Conservation (phyloP, 2,888 invertebrate genomes). For the Himalopsyche tibetana region DNA sequence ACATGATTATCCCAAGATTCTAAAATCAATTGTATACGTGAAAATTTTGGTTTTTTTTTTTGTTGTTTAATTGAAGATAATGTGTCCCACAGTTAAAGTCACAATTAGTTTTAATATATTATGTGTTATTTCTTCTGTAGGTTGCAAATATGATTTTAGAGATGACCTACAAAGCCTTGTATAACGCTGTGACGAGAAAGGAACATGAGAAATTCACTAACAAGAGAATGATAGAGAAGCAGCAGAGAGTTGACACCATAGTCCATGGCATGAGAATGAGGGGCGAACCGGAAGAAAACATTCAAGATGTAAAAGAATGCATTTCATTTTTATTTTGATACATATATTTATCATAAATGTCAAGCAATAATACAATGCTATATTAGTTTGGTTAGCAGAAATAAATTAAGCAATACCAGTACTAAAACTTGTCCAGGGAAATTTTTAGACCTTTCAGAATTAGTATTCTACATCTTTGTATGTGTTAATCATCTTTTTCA, state of each 20-base stretch:
- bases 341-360: neutral
- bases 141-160: constrained; percentile 80
- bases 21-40: too few relatives aligned
- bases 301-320: constrained; percentile 82
- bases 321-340: constrained; percentile 75
- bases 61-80: too few relatives aligned
- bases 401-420: neutral
- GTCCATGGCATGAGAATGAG: constrained; percentile 87
- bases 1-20: too few relatives aligned
- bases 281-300: constrained; percentile 86
- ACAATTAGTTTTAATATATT: too few relatives aligned
- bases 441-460: neutral
- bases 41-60: neutral
- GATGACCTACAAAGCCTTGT: constrained; percentile 83
- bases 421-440: neutral
- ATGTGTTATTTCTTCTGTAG: constrained; percentile 26
- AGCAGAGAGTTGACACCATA: constrained; percentile 89
- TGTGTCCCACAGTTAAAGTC: too few relatives aligned
- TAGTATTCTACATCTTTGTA: too few relatives aligned
- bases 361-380: neutral
- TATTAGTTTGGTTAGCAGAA: neutral
- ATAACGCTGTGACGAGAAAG: constrained; percentile 82
- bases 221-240: constrained; percentile 90
- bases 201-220: constrained; percentile 82
- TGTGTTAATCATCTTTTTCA: too few relatives aligned